Evolutionary conservation across 2,797 vertebrate species (phyloP).

Genomic region (Siniperca scherzeri): DNA sequence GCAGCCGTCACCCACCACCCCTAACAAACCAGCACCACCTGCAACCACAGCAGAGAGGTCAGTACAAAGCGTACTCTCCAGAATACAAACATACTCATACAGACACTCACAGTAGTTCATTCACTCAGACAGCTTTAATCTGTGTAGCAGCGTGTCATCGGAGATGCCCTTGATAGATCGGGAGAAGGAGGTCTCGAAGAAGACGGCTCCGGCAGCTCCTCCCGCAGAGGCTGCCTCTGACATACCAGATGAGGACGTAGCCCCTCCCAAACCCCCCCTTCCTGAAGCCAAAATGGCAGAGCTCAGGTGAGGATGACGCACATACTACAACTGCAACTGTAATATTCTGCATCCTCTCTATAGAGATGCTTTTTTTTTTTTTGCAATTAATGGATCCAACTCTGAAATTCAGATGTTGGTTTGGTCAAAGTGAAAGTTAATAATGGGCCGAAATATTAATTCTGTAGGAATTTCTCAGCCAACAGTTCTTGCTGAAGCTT

Average conservation of each 20-base stretch:
- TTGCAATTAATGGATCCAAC: neutral
- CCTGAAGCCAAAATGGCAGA: conserved; percentile 96
- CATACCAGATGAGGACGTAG: conserved; percentile 88
- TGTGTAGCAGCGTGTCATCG: conserved; percentile 83
- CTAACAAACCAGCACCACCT: conserved; percentile 91
- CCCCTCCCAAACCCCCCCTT: conserved; percentile 96
- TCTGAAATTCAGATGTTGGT: neutral
- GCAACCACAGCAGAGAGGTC: conserved; percentile 90
- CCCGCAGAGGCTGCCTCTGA: conserved; percentile 87
- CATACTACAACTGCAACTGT: neutral
- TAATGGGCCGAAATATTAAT: neutral
- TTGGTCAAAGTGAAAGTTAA: neutral
- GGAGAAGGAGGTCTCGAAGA: conserved; percentile 92
- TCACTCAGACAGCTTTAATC: conserved; percentile 35
- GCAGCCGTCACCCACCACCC: conserved; percentile 93
- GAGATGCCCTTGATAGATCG: conserved; percentile 90
- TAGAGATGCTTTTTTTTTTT: neutral
- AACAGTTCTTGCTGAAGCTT: neutral
- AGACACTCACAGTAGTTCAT: neutral
- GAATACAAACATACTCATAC: conserved; percentile 11
- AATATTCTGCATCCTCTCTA: neutral
- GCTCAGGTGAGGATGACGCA: conserved; percentile 87
- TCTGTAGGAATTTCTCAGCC: neutral
- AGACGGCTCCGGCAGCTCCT: conserved; percentile 82
- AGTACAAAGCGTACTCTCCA: conserved; percentile 39